Evolutionary conservation across 2,797 vertebrate genomes (phyloP).

Genomic region (Lacerta agilis): DNA sequence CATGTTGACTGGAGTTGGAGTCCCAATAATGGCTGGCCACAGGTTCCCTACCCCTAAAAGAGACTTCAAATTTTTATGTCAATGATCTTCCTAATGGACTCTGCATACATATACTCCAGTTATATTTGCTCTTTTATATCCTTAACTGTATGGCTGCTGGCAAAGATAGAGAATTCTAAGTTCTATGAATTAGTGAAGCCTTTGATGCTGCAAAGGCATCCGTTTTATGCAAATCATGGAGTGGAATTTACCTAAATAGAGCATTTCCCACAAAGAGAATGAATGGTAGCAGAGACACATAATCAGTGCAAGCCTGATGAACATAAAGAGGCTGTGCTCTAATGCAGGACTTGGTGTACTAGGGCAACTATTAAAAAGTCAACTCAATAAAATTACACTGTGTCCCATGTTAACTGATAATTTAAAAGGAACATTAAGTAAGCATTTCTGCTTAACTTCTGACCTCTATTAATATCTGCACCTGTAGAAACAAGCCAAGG

Average conservation of each 20-base stretch:
- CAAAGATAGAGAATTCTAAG: neutral
- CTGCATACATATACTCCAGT: neutral
- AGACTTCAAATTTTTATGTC: neutral
- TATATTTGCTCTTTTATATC: neutral
- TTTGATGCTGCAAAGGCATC: neutral
- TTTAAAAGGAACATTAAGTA: conserved; percentile 7
- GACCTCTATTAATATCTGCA: neutral
- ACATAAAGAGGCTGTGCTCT: neutral
- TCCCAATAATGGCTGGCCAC: no score
- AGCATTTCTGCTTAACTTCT: conserved; percentile 2
- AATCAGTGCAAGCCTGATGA: neutral
- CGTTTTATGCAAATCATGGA: neutral
- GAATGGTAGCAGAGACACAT: neutral
- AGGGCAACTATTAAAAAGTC: neutral
- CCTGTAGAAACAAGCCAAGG: neutral
- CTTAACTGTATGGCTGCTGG: neutral
- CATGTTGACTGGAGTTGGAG: no score
- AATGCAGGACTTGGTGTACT: neutral
- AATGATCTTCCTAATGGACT: no score
- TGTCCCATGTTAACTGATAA: neutral
- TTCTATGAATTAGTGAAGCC: neutral
- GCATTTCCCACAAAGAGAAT: neutral
- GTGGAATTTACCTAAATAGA: neutral
- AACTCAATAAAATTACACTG: conserved; percentile 8
- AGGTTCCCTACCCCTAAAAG: no score